A percentile compares a stretch with the other conserved stretches of the same genome.
Evolutionary conservation across 2,113 vertebrate genomes (phyloP).

Genomic region (Martes martes): DNA sequence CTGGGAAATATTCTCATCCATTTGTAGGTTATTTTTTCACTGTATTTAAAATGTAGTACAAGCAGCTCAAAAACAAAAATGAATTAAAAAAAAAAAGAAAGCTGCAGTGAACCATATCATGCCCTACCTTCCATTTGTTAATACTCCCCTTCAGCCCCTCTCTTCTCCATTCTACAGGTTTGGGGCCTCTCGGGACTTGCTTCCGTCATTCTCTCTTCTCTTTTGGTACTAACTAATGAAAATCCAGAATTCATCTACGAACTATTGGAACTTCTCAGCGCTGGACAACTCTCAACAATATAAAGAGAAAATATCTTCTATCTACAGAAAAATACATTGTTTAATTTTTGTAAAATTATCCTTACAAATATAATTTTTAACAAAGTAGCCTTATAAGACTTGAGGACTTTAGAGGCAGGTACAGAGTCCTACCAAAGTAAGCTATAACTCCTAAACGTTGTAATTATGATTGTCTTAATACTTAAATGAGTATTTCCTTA

Average conservation of each 20-base stretch:
- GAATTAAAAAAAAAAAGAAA: not conserved
- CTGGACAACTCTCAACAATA: not conserved
- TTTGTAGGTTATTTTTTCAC: not conserved
- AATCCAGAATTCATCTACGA: not conserved
- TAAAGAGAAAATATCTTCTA: not conserved
- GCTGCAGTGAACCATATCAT: not conserved
- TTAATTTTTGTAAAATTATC: not conserved
- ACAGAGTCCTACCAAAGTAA: not conserved
- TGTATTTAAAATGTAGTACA: conserved; percentile 2
- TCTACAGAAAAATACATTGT: not conserved
- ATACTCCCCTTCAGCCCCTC: not conserved
- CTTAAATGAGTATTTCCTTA: not conserved
- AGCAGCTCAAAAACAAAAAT: not conserved
- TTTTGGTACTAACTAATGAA: not conserved
- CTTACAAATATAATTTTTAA: not conserved
- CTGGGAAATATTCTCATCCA: not conserved
- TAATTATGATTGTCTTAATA: not conserved
- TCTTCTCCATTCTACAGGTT: not conserved
- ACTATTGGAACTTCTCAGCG: not conserved
- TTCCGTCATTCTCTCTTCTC: not conserved
- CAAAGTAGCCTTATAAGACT: not conserved
- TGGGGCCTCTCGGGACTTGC: not conserved
- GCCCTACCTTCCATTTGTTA: not conserved
- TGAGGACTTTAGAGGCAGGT: not conserved
- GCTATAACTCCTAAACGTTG: not conserved